These are phyloP conservation scores for Triops longicaudatus DNA, from an alignment of 1,140 invertebrate species.

Conservation along the genomic window DNA sequence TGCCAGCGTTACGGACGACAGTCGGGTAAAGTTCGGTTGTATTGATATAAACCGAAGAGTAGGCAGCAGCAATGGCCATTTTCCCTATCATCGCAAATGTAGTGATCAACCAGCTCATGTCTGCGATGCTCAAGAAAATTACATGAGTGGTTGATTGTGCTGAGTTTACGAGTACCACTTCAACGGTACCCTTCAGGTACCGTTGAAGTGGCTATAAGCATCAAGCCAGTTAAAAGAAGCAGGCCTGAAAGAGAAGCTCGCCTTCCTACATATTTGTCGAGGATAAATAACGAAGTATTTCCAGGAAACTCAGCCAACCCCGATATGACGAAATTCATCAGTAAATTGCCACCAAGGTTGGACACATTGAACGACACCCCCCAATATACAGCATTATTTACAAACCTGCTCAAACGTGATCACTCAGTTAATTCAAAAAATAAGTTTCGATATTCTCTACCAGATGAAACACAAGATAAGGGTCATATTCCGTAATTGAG, in stretches of 20 bases:
- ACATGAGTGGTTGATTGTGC: neutral
- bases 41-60: constrained; percentile 38
- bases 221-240: constrained; percentile 17
- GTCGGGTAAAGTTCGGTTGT: constrained; percentile 29
- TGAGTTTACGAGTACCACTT: no score
- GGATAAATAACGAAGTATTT: constrained; percentile 21
- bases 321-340: neutral
- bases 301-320: constrained; percentile 24
- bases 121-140: constrained; percentile 6
- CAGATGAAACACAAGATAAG: neutral
- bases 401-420: constrained; percentile 10
- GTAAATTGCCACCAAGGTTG: constrained; percentile 23
- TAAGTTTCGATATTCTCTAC: neutral
- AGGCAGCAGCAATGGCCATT: constrained; percentile 40
- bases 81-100: constrained; percentile 39
- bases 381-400: constrained; percentile 24
- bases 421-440: neutral
- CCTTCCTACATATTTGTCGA: constrained; percentile 25
- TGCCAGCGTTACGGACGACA: constrained; percentile 16
- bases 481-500: neutral
- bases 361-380: constrained; percentile 26
- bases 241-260: constrained; percentile 5
- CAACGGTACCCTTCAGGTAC: constrained; percentile 28
- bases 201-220: neutral
- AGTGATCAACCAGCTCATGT: constrained; percentile 24